A percentile compares a stretch with the other conserved stretches of the same genome.
Conservation (phyloP, 2,113 vertebrate genomes). For the Felis chaus region DNA sequence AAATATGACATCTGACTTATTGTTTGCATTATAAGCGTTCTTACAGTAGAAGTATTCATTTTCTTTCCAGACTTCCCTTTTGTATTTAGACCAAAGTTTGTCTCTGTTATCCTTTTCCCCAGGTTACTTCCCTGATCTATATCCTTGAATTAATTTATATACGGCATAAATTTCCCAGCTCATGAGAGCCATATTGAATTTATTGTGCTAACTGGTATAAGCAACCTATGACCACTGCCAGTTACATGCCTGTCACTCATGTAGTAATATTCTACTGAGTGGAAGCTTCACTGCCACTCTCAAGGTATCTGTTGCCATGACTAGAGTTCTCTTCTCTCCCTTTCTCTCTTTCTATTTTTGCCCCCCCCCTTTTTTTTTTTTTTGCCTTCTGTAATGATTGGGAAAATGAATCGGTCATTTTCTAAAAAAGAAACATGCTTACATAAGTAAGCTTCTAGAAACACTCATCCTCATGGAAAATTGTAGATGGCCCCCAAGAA, state of each 20-base stretch:
- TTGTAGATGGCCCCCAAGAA: background rate
- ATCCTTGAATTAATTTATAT: slow-evolving; percentile 29
- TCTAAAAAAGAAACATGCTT: background rate
- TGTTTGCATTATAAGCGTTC: slow-evolving; percentile 22
- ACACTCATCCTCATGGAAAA: slow-evolving; percentile 10
- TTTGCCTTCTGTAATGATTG: background rate
- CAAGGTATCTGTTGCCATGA: background rate
- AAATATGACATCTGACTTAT: background rate
- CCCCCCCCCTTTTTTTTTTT: background rate
- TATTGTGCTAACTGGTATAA: background rate
- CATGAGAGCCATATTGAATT: background rate
- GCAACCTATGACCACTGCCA: background rate
- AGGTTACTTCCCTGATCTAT: background rate
- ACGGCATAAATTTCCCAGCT: background rate
- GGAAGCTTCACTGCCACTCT: background rate
- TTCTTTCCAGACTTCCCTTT: slow-evolving; percentile 54
- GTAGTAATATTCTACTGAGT: background rate
- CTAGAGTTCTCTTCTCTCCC: background rate
- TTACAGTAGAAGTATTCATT: slow-evolving; percentile 32
- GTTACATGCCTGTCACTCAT: background rate
- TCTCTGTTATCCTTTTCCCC: slow-evolving; percentile 51
- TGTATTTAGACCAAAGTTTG: slow-evolving; percentile 11
- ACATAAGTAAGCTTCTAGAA: slow-evolving; percentile 11
- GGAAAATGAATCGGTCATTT: background rate
- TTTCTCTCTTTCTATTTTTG: background rate